Percentiles rank a stretch among this genome's conserved stretches.
These are phyloP conservation scores for Triplophysa dalaica DNA, from an alignment of 2,113 vertebrate genomes.

Conservation along the genomic window DNA sequence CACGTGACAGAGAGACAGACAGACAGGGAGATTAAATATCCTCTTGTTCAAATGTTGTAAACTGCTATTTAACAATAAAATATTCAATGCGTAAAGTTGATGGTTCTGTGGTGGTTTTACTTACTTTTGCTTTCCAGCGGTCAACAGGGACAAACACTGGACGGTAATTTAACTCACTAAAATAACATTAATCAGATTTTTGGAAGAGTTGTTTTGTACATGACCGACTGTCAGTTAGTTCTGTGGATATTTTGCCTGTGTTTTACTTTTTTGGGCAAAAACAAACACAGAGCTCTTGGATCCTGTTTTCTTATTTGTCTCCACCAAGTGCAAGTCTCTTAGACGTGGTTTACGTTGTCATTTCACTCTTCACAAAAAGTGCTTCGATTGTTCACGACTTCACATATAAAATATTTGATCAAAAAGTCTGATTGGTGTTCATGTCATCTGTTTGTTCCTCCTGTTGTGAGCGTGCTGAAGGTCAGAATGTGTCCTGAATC, in stretches of 20 bases:
- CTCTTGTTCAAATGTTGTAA: slow-evolving; percentile 72
- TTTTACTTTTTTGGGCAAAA: neutral
- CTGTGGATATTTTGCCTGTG: neutral
- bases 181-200: slow-evolving; percentile 38
- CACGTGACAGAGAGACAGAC: slow-evolving; percentile 44
- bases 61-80: slow-evolving; percentile 80
- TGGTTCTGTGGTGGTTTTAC: slow-evolving; percentile 46
- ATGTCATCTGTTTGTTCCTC: too few relatives aligned
- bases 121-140: slow-evolving; percentile 38
- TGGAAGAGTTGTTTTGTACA: slow-evolving; percentile 2
- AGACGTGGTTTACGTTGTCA: neutral
- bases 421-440: neutral
- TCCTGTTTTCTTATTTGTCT: neutral
- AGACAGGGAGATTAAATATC: slow-evolving; percentile 40
- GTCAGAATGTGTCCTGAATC: neutral
- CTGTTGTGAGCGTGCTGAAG: neutral
- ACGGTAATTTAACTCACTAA: slow-evolving; percentile 30
- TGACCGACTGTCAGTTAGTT: neutral
- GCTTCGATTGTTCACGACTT: neutral
- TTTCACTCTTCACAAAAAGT: neutral
- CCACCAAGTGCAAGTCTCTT: neutral
- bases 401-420: neutral
- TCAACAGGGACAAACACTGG: slow-evolving; percentile 18
- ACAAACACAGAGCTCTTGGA: neutral
- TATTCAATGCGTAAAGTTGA: slow-evolving; percentile 64